Evolutionary conservation across 2,113 vertebrate genomes (phyloP).

Genomic region (Planiliza haematocheilus): DNA sequence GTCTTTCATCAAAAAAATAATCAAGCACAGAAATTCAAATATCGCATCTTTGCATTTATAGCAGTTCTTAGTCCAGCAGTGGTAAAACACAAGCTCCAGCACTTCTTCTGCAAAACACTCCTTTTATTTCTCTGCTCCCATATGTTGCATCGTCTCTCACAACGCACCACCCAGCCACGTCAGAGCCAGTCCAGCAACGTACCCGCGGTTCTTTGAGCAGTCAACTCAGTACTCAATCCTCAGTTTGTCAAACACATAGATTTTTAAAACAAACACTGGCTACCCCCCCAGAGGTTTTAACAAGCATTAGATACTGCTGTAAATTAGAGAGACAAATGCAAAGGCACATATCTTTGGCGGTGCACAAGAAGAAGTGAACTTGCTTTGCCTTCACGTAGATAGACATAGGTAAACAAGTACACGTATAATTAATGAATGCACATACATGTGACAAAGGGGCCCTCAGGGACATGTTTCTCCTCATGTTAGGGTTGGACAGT

Average conservation of each 20-base stretch:
- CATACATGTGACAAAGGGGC: constrained; percentile 50
- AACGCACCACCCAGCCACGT: constrained; percentile 36
- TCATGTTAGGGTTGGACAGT: constrained; percentile 52
- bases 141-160: constrained; percentile 24
- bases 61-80: constrained; percentile 33
- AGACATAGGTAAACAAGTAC: not conserved
- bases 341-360: constrained; percentile 33
- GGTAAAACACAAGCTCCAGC: constrained; percentile 48
- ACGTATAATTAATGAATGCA: constrained; percentile 2
- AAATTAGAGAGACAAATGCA: constrained; percentile 53
- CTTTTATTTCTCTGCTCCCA: constrained; percentile 42
- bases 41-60: constrained; percentile 28
- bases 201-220: constrained; percentile 30
- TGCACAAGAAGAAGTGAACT: not conserved
- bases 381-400: not conserved
- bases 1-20: constrained; percentile 9
- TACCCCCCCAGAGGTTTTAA: constrained; percentile 17
- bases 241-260: constrained; percentile 49
- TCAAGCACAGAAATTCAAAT: constrained; percentile 11
- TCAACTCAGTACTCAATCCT: constrained; percentile 36
- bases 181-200: constrained; percentile 12
- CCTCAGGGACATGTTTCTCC: constrained; percentile 47
- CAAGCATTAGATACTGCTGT: constrained; percentile 11
- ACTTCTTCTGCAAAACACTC: constrained; percentile 45
- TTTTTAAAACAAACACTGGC: constrained; percentile 42